These are phyloP conservation scores for Nasonia oneida DNA, from an alignment of 2,888 invertebrate genomes.

Conservation along the genomic window DNA sequence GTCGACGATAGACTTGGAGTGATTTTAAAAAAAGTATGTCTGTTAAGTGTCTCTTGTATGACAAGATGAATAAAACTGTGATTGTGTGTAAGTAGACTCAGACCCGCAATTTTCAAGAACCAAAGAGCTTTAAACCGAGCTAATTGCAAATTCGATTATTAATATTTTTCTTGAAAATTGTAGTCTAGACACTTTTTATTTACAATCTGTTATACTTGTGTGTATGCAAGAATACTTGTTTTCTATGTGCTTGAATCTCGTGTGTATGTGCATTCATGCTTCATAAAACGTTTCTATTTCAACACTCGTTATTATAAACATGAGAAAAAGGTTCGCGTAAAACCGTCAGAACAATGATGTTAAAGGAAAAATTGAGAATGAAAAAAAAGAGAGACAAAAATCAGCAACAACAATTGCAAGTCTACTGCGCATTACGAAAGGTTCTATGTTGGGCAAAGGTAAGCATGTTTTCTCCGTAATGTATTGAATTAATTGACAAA, in stretches of 20 bases:
- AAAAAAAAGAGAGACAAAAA: constrained; percentile 62
- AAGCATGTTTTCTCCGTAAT: constrained; percentile 62
- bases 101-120: constrained; percentile 25
- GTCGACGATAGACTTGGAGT: constrained; percentile 78
- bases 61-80: constrained; percentile 35
- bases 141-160: not conserved
- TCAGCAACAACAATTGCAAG: constrained; percentile 69
- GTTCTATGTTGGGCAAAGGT: constrained; percentile 73
- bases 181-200: not conserved
- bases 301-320: constrained; percentile 30
- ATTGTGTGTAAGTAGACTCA: constrained; percentile 14
- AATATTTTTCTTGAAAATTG: constrained; percentile 3
- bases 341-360: constrained; percentile 47
- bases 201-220: not conserved
- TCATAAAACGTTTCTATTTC: constrained; percentile 20
- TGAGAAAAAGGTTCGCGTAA: constrained; percentile 37
- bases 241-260: constrained; percentile 38
- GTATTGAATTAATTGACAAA: constrained; percentile 53
- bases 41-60: constrained; percentile 53
- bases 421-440: constrained; percentile 68
- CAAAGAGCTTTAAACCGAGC: not conserved
- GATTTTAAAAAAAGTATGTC: constrained; percentile 46
- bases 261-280: constrained; percentile 69
- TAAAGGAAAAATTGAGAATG: constrained; percentile 63
- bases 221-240: constrained; percentile 31